Percentiles rank a stretch among this genome's conserved stretches.
phyloP scores from a whole-genome alignment of 2,888 invertebrate species.

The Ectemnius continuus region DNA sequence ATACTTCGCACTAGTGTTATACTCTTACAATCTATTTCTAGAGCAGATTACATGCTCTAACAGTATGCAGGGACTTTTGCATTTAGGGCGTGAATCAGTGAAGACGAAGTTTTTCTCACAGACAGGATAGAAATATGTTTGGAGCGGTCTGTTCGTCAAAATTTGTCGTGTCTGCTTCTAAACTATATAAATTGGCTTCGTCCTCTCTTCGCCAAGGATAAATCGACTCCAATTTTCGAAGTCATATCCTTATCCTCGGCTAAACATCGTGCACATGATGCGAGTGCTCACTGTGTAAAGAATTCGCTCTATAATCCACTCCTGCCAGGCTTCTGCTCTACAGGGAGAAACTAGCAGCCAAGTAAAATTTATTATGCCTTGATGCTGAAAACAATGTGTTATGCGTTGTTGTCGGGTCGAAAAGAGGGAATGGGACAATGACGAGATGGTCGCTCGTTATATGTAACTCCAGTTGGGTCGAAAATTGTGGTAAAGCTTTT shows the following conservation, averaged over 20 bases:
- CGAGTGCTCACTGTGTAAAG: constrained; percentile 23
- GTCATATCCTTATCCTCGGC: neutral
- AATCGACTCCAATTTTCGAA: neutral
- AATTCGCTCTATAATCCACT: neutral
- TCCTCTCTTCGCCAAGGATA: neutral
- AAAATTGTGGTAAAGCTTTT: constrained; percentile 37
- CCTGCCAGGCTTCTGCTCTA: neutral
- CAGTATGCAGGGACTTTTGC: constrained; percentile 53
- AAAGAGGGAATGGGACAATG: constrained; percentile 31
- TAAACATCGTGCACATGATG: constrained; percentile 23
- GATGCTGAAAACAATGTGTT: neutral
- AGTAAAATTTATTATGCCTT: neutral
- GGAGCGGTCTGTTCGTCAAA: neutral
- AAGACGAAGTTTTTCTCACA: constrained; percentile 34
- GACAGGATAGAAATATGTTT: neutral
- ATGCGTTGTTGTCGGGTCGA: constrained; percentile 6
- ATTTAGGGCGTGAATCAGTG: constrained; percentile 30
- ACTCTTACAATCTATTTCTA: constrained; percentile 59
- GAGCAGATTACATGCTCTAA: constrained; percentile 73
- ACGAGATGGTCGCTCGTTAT: constrained; percentile 14
- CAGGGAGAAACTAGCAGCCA: neutral
- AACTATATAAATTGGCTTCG: neutral
- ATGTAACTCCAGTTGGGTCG: constrained; percentile 17
- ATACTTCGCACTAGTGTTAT: constrained; percentile 50
- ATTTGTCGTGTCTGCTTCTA: no score